Evolutionary conservation across 1,140 invertebrate genomes (phyloP).

Genomic region (Danaus melanippus): DNA sequence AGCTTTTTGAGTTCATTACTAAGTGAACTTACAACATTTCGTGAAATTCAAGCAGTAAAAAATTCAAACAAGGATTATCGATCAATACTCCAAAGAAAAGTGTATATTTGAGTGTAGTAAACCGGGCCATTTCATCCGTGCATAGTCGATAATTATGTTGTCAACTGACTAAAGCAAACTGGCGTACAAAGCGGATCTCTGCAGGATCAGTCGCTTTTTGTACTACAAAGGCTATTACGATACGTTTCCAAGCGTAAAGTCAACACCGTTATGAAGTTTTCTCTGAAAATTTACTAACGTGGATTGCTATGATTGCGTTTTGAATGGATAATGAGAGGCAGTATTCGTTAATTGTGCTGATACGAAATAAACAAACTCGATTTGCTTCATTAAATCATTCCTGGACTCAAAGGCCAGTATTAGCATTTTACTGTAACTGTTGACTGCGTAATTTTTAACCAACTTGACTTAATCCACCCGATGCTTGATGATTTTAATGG

Average conservation of each 20-base stretch:
- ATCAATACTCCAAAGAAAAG: neutral
- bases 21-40: too few relatives aligned
- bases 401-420: slow-evolving; percentile 42
- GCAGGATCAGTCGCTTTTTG: slow-evolving; percentile 59
- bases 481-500: slow-evolving; percentile 9
- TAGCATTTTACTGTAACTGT: slow-evolving; percentile 41
- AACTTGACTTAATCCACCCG: slow-evolving; percentile 29
- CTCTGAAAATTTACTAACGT: slow-evolving; percentile 52
- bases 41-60: too few relatives aligned
- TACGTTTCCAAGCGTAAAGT: slow-evolving; percentile 47
- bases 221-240: slow-evolving; percentile 62
- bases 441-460: slow-evolving; percentile 39
- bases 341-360: slow-evolving; percentile 61
- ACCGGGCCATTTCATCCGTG: slow-evolving; percentile 39
- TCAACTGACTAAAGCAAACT: slow-evolving; percentile 52
- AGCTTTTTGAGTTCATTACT: too few relatives aligned
- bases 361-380: slow-evolving; percentile 56
- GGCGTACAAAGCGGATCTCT: slow-evolving; percentile 53
- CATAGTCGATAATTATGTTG: slow-evolving; percentile 60
- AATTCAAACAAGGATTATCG: too few relatives aligned
- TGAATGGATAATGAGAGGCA: slow-evolving; percentile 58
- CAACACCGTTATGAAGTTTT: slow-evolving; percentile 44
- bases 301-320: slow-evolving; percentile 54
- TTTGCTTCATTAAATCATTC: slow-evolving; percentile 39
- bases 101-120: slow-evolving; percentile 26